Evolutionary conservation across 2,113 vertebrate genomes (phyloP).

Genomic region (Corythaeola cristata): DNA sequence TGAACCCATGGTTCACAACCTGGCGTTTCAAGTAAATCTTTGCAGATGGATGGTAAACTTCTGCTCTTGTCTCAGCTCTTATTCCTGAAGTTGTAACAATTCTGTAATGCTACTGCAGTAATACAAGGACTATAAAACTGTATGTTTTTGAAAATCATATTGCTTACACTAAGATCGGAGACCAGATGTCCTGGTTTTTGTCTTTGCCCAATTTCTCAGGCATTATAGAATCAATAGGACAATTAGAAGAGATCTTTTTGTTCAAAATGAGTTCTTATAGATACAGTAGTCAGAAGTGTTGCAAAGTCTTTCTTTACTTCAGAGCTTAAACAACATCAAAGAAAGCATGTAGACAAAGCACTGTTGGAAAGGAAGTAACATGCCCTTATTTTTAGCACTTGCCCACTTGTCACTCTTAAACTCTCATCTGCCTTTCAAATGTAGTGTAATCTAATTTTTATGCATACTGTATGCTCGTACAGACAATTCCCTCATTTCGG

Average conservation of each 20-base stretch:
- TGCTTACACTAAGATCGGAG: background rate
- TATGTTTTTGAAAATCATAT: background rate
- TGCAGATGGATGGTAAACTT: background rate
- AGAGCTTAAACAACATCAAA: conserved; percentile 39
- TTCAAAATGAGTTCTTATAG: background rate
- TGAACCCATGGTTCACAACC: background rate
- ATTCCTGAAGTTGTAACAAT: background rate
- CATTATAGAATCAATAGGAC: background rate
- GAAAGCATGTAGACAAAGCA: conserved; percentile 49
- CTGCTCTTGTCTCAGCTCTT: background rate
- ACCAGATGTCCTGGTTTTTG: background rate
- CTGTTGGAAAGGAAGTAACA: conserved; percentile 38
- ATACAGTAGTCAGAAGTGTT: background rate
- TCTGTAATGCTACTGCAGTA: background rate
- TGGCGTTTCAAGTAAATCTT: background rate
- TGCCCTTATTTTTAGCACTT: conserved; percentile 65
- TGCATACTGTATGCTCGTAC: conserved; percentile 54
- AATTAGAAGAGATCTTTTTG: background rate
- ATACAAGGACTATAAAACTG: background rate
- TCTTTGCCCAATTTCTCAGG: background rate
- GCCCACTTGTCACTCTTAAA: conserved; percentile 63
- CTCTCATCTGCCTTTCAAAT: conserved; percentile 70
- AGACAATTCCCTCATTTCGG: conserved; percentile 52
- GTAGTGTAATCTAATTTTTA: conserved; percentile 65
- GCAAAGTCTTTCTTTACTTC: conserved; percentile 25